These are phyloP conservation scores for Emydocephalus ijimae DNA, from an alignment of 2,113 vertebrate genomes.

Conservation along the genomic window DNA sequence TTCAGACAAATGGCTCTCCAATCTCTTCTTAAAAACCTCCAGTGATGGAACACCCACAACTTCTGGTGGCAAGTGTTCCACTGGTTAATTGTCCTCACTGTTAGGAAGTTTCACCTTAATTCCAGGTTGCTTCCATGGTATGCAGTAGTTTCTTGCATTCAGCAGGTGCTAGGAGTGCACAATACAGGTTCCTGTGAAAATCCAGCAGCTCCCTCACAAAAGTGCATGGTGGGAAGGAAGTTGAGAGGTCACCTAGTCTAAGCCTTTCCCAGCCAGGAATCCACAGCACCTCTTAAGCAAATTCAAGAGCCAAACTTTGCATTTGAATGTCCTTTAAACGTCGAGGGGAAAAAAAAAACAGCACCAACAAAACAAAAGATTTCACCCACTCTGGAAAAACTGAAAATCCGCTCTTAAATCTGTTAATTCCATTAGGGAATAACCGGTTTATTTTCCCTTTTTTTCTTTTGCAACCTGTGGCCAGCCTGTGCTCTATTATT, in stretches of 20 bases:
- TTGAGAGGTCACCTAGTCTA: background rate
- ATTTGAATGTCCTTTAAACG: background rate
- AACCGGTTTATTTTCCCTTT: background rate
- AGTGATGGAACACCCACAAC: too few species aligned
- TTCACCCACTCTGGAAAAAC: too few species aligned
- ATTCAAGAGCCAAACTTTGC: background rate
- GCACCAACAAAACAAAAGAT: background rate
- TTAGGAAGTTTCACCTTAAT: background rate
- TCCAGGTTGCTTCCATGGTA: too few species aligned
- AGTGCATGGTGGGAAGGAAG: background rate
- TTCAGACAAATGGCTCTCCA: too few species aligned
- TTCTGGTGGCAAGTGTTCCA: background rate
- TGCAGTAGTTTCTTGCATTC: background rate
- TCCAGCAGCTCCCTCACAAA: background rate
- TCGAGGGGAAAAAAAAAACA: background rate
- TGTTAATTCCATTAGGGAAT: background rate
- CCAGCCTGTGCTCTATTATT: background rate
- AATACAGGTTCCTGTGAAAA: background rate
- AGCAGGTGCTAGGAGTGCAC: background rate
- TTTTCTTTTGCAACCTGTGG: background rate
- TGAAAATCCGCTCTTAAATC: background rate
- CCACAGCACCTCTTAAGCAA: background rate
- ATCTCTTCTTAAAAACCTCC: too few species aligned
- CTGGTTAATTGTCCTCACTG: background rate
- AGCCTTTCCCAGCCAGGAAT: background rate